phyloP scores from a whole-genome alignment of 2,888 invertebrate genomes.

The Proisotoma minuta region DNA sequence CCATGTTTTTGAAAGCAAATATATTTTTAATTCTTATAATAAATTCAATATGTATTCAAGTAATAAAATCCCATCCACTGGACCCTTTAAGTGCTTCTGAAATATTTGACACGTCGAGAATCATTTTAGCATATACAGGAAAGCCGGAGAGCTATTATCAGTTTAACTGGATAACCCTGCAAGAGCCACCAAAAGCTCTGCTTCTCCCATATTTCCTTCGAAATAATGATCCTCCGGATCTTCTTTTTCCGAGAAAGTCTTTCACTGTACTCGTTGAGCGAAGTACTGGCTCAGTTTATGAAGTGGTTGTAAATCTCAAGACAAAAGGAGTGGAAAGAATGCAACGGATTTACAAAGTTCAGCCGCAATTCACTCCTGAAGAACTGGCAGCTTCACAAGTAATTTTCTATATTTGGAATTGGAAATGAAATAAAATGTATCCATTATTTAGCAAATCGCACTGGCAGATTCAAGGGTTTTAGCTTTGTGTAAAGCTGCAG shows the following conservation, averaged over 20 bases:
- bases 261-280: neutral
- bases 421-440: neutral
- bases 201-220: conserved; percentile 9
- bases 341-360: neutral
- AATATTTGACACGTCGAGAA: conserved; percentile 13
- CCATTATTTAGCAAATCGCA: neutral
- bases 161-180: neutral
- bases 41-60: too few relatives aligned
- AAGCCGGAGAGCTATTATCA: too few relatives aligned
- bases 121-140: conserved; percentile 8
- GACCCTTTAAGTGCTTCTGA: conserved; percentile 16
- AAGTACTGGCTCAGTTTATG: neutral
- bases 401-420: neutral
- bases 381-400: neutral
- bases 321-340: neutral
- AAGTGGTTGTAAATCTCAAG: conserved; percentile 4
- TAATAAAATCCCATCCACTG: conserved; percentile 16
- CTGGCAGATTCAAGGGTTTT: neutral
- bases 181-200: conserved; percentile 7
- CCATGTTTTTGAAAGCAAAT: too few relatives aligned
- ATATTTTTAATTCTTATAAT: too few relatives aligned
- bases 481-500: neutral
- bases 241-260: neutral
- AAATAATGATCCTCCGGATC: neutral
- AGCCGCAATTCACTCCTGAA: neutral